Evolutionary conservation across 2,797 vertebrate genomes (phyloP).

Genomic region (Kryptopterus vitreolus): DNA sequence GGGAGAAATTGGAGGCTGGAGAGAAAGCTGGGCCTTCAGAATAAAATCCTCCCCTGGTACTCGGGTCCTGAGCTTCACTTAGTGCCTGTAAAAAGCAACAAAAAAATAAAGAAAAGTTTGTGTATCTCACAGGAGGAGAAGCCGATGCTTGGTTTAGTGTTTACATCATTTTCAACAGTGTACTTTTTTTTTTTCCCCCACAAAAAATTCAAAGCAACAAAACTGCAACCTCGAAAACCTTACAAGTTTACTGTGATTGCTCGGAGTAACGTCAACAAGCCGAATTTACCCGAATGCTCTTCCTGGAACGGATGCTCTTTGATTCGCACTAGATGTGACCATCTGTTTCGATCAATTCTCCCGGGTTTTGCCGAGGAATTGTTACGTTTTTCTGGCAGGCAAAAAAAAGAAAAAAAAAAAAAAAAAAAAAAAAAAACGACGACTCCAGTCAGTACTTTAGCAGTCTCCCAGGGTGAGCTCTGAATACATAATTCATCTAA

Average conservation of each 20-base stretch:
- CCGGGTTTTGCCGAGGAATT: conserved; percentile 29
- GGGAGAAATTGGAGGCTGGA: conserved; percentile 30
- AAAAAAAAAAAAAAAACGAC: no score
- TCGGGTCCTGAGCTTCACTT: conserved; percentile 38
- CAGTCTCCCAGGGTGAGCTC: conserved; percentile 11
- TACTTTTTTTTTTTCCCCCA: background rate
- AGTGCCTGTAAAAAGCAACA: background rate
- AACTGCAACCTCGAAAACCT: conserved; percentile 8
- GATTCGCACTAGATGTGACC: conserved; percentile 20
- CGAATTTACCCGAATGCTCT: background rate
- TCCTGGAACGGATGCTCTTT: conserved; percentile 18
- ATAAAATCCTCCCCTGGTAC: conserved; percentile 53
- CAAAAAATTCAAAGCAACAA: conserved; percentile 1
- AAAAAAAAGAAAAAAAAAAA: no score
- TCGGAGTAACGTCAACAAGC: conserved; percentile 5
- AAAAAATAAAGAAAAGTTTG: no score
- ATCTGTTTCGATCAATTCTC: conserved; percentile 35
- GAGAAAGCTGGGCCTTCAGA: conserved; percentile 41
- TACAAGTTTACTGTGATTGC: conserved; percentile 12
- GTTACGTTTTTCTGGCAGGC: conserved; percentile 30
- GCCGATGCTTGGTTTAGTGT: background rate
- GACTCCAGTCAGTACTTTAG: conserved; percentile 20
- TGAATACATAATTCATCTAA: conserved; percentile 25
- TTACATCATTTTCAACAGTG: conserved; percentile 13
- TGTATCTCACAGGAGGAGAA: background rate